Evolutionary conservation across 2,113 vertebrate genomes (phyloP), one percentile per base, ranked within the genome.

Genomic region (Paradoxurus hermaphroditus): DNA sequence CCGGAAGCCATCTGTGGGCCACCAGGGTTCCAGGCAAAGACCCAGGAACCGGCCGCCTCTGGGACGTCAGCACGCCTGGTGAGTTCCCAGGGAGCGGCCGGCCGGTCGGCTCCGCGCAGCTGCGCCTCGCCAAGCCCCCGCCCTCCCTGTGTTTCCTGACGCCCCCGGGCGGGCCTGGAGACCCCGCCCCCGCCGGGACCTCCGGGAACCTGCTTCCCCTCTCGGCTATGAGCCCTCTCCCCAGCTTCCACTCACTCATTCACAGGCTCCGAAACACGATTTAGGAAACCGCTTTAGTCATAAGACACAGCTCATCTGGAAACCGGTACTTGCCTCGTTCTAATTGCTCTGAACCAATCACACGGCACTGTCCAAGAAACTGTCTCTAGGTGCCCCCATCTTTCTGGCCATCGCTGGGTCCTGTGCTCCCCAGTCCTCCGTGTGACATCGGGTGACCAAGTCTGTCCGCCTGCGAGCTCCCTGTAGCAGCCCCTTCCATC

Each of bases 41-140:
- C 25, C 72, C 39, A 8, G 72, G 15, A 41, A 7, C 41, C 7
- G 7, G 73, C 14, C 7, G 14, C 34, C 34, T 8, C 65, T 15
- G 19, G 65, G 34, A 8, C 65, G 0, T 15, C 65, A 68, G 8
- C 15, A n/a, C 3, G 2, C 41, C 41, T 29, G 72, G 25, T 75
- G 41, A 44, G 41, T 8, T 27, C 25, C 41, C 72, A 29, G 72
- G 7, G 5, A 29, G 25, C 7, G 0, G 73, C 16, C 6, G 16
- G 0, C 27, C 4, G 15, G 8, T 16, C 7, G 14, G 4, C 16
- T 4, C 29, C 9, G 1, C 7, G 1, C 46, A 12, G 31, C 29
- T 0, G 44, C 75, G 7, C 25, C 25, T 27, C 41, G 0, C 41
- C 27, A 29, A 77, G 73, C 46, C 19, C 29, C 46, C 13, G 0